These are phyloP conservation scores for Hymenopus coronatus DNA, from an alignment of 2,888 invertebrate genomes.

Conservation along the genomic window DNA sequence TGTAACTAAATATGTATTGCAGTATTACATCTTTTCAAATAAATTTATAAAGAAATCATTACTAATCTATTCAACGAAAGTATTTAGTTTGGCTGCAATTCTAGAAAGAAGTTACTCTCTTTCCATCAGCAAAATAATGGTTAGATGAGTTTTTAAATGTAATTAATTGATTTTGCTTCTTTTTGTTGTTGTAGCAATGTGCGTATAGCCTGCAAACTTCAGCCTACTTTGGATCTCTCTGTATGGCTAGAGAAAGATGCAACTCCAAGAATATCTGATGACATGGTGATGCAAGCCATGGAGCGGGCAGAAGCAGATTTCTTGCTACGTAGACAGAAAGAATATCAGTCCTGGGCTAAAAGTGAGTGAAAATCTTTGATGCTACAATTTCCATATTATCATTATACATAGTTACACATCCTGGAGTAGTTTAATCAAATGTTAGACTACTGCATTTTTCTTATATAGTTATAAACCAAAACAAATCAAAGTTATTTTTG, in stretches of 20 bases:
- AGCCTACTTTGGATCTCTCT: conserved; percentile 30
- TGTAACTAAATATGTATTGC: no score
- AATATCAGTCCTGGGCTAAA: conserved; percentile 76
- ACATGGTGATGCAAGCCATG: conserved; percentile 70
- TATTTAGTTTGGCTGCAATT: no score
- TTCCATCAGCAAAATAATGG: no score
- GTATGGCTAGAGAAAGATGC: conserved; percentile 26
- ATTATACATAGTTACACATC: background rate
- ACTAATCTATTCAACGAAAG: no score
- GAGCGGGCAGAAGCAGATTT: conserved; percentile 77
- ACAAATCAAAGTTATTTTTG: no score
- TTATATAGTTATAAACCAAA: no score
- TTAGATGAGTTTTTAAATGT: no score
- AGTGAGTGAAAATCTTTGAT: conserved; percentile 51
- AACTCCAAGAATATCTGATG: conserved; percentile 57
- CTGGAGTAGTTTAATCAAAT: no score
- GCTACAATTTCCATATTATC: background rate
- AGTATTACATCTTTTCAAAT: no score
- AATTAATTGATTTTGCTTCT: background rate
- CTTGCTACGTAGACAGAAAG: conserved; percentile 70
- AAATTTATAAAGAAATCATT: no score
- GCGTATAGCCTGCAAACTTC: conserved; percentile 31
- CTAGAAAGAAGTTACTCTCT: no score
- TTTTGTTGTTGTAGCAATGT: conserved; percentile 27
- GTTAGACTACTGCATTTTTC: no score